These are phyloP conservation scores for Sebastes flavidus DNA, from an alignment of 2,797 vertebrate genomes.

Conservation along the genomic window DNA sequence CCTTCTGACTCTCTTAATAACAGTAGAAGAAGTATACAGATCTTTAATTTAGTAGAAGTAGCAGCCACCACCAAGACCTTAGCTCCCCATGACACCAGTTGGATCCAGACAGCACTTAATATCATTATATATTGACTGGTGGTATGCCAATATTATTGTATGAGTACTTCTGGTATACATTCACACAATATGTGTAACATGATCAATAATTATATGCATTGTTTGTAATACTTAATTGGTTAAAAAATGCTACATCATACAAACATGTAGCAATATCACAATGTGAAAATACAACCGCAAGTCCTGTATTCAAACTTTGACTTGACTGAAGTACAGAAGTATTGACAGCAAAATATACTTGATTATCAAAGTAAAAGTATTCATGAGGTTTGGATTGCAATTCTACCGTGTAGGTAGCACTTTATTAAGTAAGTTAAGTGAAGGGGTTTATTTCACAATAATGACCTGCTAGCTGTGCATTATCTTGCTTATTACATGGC, in stretches of 20 bases:
- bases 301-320: not conserved
- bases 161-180: not conserved
- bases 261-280: not conserved
- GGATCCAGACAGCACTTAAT: not conserved
- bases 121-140: not conserved
- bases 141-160: not conserved
- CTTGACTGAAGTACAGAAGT: not conserved
- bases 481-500: too few relatives aligned
- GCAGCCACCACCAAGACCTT: not conserved
- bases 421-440: not conserved
- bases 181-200: not conserved
- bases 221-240: not conserved
- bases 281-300: not conserved
- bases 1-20: not conserved
- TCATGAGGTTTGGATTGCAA: not conserved
- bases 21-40: not conserved
- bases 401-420: not conserved
- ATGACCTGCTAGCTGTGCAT: too few relatives aligned
- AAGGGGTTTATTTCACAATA: too few relatives aligned
- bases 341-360: not conserved
- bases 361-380: not conserved
- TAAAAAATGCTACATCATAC: not conserved
- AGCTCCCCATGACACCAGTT: not conserved
- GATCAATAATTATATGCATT: not conserved
- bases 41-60: not conserved